phyloP scores from a whole-genome alignment of 2,113 vertebrate species.

The Bettongia penicillata region DNA sequence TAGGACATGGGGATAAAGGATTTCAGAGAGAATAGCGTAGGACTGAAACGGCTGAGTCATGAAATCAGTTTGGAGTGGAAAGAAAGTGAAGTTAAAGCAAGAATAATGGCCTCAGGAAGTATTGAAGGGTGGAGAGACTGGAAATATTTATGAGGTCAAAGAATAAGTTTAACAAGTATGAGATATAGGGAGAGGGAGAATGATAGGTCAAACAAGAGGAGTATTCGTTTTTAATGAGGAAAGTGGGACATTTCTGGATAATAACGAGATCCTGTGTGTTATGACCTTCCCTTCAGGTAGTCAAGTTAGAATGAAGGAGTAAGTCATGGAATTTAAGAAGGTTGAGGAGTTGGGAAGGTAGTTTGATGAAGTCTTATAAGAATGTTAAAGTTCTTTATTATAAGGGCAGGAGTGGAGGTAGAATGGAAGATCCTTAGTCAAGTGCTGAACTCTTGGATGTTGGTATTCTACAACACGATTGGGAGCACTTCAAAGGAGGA shows the following conservation, averaged over 20 bases:
- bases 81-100: not conserved
- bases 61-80: not conserved
- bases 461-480: not conserved
- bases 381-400: not conserved
- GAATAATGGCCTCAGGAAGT: not conserved
- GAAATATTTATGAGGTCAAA: not conserved
- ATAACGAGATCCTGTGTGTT: not conserved
- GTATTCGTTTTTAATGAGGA: not conserved
- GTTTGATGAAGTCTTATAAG: not conserved
- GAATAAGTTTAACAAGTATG: not conserved
- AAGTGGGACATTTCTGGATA: not conserved
- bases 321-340: not conserved
- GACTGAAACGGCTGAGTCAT: not conserved
- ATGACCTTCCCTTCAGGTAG: too few relatives aligned
- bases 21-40: not conserved
- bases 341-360: not conserved
- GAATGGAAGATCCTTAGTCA: not conserved
- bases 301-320: rapidly evolving
- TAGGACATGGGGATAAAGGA: rapidly evolving
- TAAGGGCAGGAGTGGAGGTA: not conserved
- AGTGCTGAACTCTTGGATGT: not conserved
- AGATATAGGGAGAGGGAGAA: not conserved
- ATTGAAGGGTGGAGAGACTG: not conserved
- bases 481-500: too few relatives aligned
- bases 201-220: not conserved